Base-by-base conservation (phyloP, 2,113 vertebrate species). In the Xenus cinereus region DNA sequence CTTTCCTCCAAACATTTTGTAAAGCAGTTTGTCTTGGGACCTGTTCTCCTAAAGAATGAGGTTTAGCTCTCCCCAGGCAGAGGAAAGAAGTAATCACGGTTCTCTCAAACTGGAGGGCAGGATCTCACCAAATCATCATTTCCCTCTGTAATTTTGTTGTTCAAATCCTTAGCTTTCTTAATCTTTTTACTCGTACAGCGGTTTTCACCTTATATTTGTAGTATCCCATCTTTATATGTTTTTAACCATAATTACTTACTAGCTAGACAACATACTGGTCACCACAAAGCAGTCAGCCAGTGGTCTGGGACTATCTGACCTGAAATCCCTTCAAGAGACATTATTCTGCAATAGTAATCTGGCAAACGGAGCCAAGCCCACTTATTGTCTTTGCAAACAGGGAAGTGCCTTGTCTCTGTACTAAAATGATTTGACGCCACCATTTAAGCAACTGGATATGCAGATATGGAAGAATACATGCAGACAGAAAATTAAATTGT, bases 401-500 rank as follows among this genome's bases (percentile, higher is more conserved):
- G 69, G 54, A 87, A 63, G 39, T 30, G 54, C 71, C 15, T 54
- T 43, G 50, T 78, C 35, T 72, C 72, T 57, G 59, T 30, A 51
- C 78, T 43, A 48, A 76, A 32, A 27, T 51, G 17, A 85, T 79
- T 66, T 90, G 83, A 93, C 2, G 27, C 33, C 35, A 75, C 53
- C 79, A 41, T 10, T 84, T 93, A 68, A 89, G 85, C 89, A 78
- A 88, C 45, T 68, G 69, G 54, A 64, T 89, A 64, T 84, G 66
- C 72, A 83, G 82, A 89, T 90, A 66, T 27, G 71, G 88, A 84
- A 84, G 96, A n/a, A 95, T 35, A 77, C 41, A 37, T 54, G 83
- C 92, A 95, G 97, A 66, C 83, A 91, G 82, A 87, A 95, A 96
- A 97, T 97, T 95, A 97, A 97, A 97, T 96, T 93, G 95, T 97